phyloP scores from a whole-genome alignment of 2,797 vertebrate species.

The Chelonia mydas region DNA sequence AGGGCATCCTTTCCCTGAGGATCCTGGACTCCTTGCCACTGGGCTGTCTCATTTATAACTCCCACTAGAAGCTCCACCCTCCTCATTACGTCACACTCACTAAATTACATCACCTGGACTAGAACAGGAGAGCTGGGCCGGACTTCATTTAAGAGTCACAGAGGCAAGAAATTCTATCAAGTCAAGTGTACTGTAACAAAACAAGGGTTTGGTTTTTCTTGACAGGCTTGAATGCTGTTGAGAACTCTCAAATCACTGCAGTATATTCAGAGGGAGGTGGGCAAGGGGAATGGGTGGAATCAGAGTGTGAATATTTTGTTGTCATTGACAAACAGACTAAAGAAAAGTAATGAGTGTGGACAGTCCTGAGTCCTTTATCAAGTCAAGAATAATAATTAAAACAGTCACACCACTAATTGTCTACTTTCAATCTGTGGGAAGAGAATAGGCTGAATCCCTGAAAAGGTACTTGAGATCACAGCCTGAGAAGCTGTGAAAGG shows the following conservation, averaged over 20 bases:
- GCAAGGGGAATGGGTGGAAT: not conserved
- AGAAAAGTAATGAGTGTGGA: not conserved
- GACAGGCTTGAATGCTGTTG: not conserved
- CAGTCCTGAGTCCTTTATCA: not conserved
- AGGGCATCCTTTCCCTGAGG: not conserved
- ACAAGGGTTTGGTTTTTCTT: conserved; percentile 31
- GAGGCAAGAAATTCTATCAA: not conserved
- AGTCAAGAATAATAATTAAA: not conserved
- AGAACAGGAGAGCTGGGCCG: not conserved
- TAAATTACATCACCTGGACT: not conserved
- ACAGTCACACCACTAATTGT: not conserved
- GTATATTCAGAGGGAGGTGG: not conserved
- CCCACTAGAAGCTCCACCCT: not conserved
- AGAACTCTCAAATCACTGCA: not conserved
- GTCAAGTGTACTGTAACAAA: conserved; percentile 21
- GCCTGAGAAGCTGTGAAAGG: not conserved
- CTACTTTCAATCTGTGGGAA: not conserved
- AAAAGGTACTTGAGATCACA: not conserved
- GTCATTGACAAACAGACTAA: not conserved
- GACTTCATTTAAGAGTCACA: not conserved
- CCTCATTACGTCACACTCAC: not conserved
- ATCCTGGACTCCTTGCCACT: not conserved
- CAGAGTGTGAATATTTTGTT: not conserved
- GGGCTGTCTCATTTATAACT: not conserved
- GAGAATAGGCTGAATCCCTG: not conserved